Conservation (phyloP, 1,140 invertebrate genomes). For the Nephila pilipes region DNA sequence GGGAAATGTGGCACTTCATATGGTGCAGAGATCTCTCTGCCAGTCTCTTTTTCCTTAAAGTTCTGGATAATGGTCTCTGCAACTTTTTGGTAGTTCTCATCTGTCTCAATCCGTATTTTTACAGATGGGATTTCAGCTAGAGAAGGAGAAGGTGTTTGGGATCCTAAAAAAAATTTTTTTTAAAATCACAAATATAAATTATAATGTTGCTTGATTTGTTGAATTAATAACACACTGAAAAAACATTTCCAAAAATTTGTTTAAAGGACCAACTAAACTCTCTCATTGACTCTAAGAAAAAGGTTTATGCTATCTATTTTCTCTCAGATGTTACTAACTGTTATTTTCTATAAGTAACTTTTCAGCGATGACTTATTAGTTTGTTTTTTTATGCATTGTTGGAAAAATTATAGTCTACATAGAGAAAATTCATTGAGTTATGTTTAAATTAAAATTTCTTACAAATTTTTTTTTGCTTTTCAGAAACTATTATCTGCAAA, state of each 20-base stretch:
- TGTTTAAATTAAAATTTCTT: too few species aligned
- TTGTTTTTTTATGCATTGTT: too few species aligned
- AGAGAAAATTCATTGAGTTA: too few species aligned
- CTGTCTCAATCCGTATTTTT: neutral
- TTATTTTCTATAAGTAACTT: too few species aligned
- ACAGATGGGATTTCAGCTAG: neutral
- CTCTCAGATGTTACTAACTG: neutral
- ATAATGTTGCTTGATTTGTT: neutral
- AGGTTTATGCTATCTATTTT: neutral
- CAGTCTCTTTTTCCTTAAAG: conserved; percentile 7
- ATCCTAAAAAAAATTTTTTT: neutral
- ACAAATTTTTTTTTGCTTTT: too few species aligned
- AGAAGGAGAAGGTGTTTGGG: neutral
- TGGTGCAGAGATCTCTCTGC: conserved; percentile 94
- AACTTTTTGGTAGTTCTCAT: conserved; percentile 57
- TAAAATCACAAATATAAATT: neutral
- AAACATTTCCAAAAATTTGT: too few species aligned
- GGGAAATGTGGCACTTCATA: conserved; percentile 98
- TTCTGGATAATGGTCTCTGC: conserved; percentile 71
- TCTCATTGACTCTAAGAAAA: neutral
- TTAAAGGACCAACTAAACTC: neutral
- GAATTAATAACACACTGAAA: neutral
- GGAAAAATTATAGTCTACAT: too few species aligned
- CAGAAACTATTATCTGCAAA: too few species aligned
- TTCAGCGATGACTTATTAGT: too few species aligned